Conservation (phyloP, 2,888 invertebrate genomes). For the Endotricha flammealis region DNA sequence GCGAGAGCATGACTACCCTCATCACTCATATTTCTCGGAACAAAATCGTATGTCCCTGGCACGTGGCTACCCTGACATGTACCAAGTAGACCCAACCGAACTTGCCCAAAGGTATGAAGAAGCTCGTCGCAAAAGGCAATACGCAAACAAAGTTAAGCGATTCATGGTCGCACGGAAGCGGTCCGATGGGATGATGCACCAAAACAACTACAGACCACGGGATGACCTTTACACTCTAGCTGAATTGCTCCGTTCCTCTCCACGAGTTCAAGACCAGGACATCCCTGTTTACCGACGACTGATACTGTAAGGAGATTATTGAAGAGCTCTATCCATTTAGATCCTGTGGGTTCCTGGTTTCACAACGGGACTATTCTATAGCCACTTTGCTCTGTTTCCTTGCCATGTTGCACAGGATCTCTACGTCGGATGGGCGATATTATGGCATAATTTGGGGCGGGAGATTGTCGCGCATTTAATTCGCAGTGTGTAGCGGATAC, state of each 20-base stretch:
- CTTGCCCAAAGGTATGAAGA: slow-evolving; percentile 66
- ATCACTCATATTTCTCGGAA: slow-evolving; percentile 69
- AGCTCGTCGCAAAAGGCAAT: slow-evolving; percentile 68
- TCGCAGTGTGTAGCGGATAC: slow-evolving; percentile 64
- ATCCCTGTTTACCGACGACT: slow-evolving; percentile 80
- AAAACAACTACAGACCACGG: slow-evolving; percentile 66
- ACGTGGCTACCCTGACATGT: slow-evolving; percentile 61
- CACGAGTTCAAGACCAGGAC: slow-evolving; percentile 73
- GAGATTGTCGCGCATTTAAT: slow-evolving; percentile 66
- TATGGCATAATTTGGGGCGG: slow-evolving; percentile 41
- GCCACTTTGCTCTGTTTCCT: slow-evolving; percentile 12
- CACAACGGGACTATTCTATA: neutral
- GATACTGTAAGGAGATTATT: slow-evolving; percentile 68
- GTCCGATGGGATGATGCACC: slow-evolving; percentile 59
- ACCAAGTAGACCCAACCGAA: slow-evolving; percentile 62
- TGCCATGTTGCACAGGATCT: slow-evolving; percentile 21
- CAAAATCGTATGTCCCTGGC: slow-evolving; percentile 64
- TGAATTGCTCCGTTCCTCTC: slow-evolving; percentile 75
- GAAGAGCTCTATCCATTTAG: slow-evolving; percentile 35
- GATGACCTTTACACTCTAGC: slow-evolving; percentile 80
- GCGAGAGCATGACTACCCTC: slow-evolving; percentile 58
- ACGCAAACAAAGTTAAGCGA: slow-evolving; percentile 74
- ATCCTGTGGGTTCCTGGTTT: slow-evolving; percentile 20
- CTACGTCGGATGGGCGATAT: slow-evolving; percentile 34
- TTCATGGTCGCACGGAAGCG: slow-evolving; percentile 81